phyloP scores from a whole-genome alignment of 2,113 vertebrate genomes.

The Microtus ochrogaster region DNA sequence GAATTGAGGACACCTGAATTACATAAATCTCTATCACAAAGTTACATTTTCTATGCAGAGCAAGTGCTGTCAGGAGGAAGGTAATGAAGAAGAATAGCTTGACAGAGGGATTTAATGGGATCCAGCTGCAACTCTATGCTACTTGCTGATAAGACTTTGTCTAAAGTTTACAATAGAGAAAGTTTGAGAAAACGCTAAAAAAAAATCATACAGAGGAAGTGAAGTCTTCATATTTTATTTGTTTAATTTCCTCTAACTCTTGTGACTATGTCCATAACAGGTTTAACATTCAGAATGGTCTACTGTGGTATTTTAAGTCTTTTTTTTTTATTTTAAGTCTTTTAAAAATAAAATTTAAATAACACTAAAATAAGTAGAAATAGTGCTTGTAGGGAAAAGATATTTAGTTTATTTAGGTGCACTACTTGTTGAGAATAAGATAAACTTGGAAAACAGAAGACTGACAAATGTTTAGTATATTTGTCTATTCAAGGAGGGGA shows the following conservation, averaged over 20 bases:
- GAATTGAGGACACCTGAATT: conserved; percentile 91
- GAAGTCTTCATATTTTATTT: conserved; percentile 86
- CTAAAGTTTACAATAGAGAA: conserved; percentile 88
- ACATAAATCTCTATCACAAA: conserved; percentile 94
- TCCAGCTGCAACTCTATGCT: conserved; percentile 94
- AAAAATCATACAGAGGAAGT: conserved; percentile 87
- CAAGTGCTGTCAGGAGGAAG: conserved; percentile 93
- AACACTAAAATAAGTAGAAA: conserved; percentile 46
- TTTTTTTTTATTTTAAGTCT: conserved; percentile 50
- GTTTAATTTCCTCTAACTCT: conserved; percentile 85
- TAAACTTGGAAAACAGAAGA: conserved; percentile 8
- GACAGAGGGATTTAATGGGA: conserved; percentile 93
- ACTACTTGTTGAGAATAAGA: conserved; percentile 30
- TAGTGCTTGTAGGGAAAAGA: conserved; percentile 60
- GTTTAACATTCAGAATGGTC: conserved; percentile 79
- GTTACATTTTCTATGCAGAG: conserved; percentile 91
- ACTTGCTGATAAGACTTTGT: conserved; percentile 88
- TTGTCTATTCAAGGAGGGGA: background rate
- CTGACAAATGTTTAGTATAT: background rate
- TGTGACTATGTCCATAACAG: conserved; percentile 84
- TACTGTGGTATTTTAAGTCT: conserved; percentile 53
- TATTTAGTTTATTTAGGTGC: conserved; percentile 8
- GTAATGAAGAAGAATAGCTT: conserved; percentile 96
- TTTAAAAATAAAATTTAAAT: conserved; percentile 70
- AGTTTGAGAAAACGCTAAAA: conserved; percentile 88